Evolutionary conservation across 2,113 vertebrate species (phyloP).

Genomic region (Pomatostomus ruficeps): DNA sequence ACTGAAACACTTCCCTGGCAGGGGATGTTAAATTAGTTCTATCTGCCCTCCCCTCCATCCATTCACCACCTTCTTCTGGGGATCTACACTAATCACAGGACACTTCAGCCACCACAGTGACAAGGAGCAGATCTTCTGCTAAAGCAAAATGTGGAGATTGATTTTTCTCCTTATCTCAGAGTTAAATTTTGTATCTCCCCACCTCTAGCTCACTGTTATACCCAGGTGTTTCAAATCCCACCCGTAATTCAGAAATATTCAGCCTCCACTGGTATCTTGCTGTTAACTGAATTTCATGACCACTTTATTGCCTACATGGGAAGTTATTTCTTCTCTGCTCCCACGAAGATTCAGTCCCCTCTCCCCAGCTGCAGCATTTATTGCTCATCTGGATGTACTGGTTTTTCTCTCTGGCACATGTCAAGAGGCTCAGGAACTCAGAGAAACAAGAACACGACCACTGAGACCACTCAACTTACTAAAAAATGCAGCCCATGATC

Average conservation of each 20-base stretch:
- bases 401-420: neutral
- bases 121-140: neutral
- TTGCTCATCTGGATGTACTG: neutral
- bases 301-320: neutral
- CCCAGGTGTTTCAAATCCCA: neutral
- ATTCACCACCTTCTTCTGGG: neutral
- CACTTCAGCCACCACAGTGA: neutral
- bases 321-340: neutral
- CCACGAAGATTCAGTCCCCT: neutral
- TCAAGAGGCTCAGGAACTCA: neutral
- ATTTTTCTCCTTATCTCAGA: neutral
- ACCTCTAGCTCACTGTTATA: neutral
- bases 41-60: neutral
- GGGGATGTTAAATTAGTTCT: neutral
- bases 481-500: slow-evolving; percentile 97
- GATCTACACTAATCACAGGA: neutral
- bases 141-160: neutral
- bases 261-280: neutral
- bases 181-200: neutral
- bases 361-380: neutral
- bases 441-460: neutral
- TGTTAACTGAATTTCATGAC: neutral
- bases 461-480: slow-evolving; percentile 72
- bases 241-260: neutral
- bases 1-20: neutral